Conservation (phyloP, 2,797 vertebrate genomes). For the Platyrinchus mystaceus region DNA sequence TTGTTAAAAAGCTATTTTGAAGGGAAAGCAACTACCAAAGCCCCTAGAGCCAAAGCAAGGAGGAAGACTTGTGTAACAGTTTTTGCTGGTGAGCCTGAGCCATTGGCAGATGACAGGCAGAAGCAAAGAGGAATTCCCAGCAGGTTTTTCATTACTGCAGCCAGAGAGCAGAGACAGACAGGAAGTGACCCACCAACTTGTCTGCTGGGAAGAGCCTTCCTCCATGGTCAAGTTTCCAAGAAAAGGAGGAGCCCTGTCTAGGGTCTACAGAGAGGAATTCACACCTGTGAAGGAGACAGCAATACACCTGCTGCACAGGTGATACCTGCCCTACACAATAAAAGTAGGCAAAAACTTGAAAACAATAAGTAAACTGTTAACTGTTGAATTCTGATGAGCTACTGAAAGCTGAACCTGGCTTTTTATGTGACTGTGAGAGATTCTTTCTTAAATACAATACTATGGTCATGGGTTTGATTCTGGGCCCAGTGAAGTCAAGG, state of each 20-base stretch:
- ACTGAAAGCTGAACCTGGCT: background rate
- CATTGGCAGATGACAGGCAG: background rate
- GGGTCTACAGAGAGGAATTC: fast-evolving
- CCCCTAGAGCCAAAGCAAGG: background rate
- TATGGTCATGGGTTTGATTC: conserved; percentile 4
- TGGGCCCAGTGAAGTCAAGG: conserved; percentile 4
- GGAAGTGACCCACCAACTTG: fast-evolving
- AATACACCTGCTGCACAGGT: background rate
- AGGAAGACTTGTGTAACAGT: background rate
- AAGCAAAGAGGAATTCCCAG: background rate
- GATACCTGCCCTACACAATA: background rate
- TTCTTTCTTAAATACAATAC: conserved; percentile 5
- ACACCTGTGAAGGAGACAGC: background rate
- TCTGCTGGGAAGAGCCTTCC: background rate
- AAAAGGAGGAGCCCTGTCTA: background rate
- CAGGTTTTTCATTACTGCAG: background rate
- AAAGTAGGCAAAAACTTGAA: background rate
- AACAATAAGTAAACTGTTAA: background rate
- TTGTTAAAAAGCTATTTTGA: background rate
- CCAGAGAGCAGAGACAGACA: background rate
- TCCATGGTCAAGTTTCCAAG: fast-evolving
- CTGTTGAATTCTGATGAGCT: background rate
- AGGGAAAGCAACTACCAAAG: background rate
- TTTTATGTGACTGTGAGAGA: background rate
- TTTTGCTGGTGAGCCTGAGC: background rate